phyloP scores from a whole-genome alignment of 2,888 invertebrate species.

The Cantharis nigra region DNA sequence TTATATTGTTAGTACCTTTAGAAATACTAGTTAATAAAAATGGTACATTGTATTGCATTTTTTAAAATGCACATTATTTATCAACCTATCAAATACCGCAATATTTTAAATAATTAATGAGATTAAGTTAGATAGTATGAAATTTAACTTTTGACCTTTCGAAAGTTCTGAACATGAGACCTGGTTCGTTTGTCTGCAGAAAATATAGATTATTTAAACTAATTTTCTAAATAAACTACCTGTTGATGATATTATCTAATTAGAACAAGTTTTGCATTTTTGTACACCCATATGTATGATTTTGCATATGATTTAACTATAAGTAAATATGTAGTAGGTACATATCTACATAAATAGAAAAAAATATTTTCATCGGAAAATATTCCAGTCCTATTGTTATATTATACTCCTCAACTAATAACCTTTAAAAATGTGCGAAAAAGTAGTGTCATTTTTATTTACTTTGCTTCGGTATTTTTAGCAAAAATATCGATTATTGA shows the following conservation, averaged over 20 bases:
- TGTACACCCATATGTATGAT: neutral
- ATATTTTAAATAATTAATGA: neutral
- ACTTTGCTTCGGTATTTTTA: neutral
- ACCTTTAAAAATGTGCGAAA: neutral
- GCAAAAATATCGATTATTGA: neutral
- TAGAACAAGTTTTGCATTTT: neutral
- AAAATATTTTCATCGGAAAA: neutral
- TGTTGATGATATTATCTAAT: neutral
- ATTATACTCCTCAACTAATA: neutral
- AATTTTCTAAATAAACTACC: neutral
- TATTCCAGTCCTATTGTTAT: neutral
- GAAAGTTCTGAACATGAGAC: neutral
- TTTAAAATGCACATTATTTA: neutral
- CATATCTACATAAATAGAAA: neutral
- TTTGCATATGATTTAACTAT: neutral
- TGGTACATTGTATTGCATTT: neutral
- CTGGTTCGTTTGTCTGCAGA: neutral
- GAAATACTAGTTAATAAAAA: neutral
- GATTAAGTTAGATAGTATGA: neutral
- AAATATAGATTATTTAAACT: neutral
- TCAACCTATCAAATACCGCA: neutral
- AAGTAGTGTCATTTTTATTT: neutral
- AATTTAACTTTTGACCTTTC: neutral
- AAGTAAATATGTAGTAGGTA: no score
- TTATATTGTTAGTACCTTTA: neutral